Evolutionary conservation across 2,888 invertebrate genomes (phyloP).

Genomic region (Clivina fossor): DNA sequence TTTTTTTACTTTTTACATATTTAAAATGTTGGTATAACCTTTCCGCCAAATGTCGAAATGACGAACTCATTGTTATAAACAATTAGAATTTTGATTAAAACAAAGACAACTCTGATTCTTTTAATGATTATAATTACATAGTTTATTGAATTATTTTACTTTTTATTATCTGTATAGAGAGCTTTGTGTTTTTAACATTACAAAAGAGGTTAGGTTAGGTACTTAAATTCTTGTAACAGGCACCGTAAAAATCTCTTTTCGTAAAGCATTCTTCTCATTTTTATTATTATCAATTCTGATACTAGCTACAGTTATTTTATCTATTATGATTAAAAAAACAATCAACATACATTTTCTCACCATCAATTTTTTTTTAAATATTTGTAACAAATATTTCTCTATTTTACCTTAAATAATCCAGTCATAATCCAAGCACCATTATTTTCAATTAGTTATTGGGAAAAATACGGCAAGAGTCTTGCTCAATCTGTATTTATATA

Average conservation of each 20-base stretch:
- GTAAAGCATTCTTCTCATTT: conserved; percentile 8
- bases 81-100: conserved; percentile 12
- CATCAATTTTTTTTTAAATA: no score
- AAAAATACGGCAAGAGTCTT: conserved; percentile 29
- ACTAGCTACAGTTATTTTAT: conserved; percentile 13
- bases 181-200: conserved; percentile 17
- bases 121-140: no score
- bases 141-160: background rate
- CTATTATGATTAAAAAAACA: conserved; percentile 25
- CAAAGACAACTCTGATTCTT: conserved; percentile 9
- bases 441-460: conserved; percentile 29
- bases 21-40: conserved; percentile 22
- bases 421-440: conserved; percentile 34
- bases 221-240: conserved; percentile 28
- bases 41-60: no score
- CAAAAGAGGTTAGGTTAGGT: conserved; percentile 17
- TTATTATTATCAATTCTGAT: no score
- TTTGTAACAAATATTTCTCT: conserved; percentile 28
- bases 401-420: conserved; percentile 32
- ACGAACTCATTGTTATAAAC: no score
- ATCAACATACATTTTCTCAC: conserved; percentile 27
- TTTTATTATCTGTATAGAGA: conserved; percentile 22
- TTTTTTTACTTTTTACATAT: conserved; percentile 27
- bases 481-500: conserved; percentile 14
- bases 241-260: conserved; percentile 26